These are phyloP conservation scores for Labia minor DNA, from an alignment of 2,888 invertebrate genomes.

Conservation along the genomic window DNA sequence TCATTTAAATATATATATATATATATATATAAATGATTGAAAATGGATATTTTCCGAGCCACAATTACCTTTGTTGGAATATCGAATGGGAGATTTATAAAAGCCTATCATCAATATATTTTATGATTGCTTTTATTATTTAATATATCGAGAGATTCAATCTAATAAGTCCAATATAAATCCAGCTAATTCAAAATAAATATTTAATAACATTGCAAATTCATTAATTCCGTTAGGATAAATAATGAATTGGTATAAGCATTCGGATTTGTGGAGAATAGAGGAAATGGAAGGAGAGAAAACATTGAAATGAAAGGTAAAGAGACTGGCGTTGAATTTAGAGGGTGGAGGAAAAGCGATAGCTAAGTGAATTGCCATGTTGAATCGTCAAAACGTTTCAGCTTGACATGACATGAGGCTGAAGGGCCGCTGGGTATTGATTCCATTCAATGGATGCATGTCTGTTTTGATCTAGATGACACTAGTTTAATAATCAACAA, in stretches of 20 bases:
- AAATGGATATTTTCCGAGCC: too few species aligned
- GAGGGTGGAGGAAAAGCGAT: neutral
- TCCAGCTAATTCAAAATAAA: conserved; percentile 6
- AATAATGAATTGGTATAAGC: neutral
- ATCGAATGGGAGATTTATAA: too few species aligned
- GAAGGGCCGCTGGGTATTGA: neutral
- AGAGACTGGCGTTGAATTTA: neutral
- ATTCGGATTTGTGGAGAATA: neutral
- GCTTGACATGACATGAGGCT: conserved; percentile 7
- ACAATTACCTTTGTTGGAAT: too few species aligned
- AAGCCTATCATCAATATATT: too few species aligned
- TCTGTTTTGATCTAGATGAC: neutral
- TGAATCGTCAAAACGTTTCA: conserved; percentile 13
- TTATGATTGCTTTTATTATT: too few species aligned
- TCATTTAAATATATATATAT: too few species aligned
- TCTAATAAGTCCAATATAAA: neutral
- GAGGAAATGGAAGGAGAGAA: neutral
- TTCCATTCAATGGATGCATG: neutral
- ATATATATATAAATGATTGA: too few species aligned
- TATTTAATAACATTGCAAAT: conserved; percentile 13
- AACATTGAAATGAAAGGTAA: conserved; percentile 3
- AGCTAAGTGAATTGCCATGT: conserved; percentile 13
- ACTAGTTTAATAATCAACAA: neutral
- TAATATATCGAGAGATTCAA: too few species aligned
- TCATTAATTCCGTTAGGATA: neutral